phyloP scores from a whole-genome alignment of 2,113 vertebrate genomes.

The Psophia crepitans region DNA sequence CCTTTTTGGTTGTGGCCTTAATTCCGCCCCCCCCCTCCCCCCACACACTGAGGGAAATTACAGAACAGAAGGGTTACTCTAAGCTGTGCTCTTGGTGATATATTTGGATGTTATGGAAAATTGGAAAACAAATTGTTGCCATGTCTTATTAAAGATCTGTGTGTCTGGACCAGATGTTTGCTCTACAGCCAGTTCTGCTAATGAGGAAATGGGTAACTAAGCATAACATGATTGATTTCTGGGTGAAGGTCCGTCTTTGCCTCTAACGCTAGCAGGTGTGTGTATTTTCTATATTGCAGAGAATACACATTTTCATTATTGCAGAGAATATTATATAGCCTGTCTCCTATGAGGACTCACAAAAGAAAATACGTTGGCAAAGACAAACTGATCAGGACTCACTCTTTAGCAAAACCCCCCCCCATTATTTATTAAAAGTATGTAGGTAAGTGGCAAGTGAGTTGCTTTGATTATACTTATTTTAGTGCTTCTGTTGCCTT shows the following conservation, averaged over 20 bases:
- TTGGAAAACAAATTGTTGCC: conserved; percentile 33
- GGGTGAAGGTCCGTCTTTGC: background rate
- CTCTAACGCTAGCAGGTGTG: background rate
- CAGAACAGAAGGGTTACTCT: background rate
- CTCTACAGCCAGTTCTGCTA: conserved; percentile 1
- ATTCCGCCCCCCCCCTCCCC: no score
- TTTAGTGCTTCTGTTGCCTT: background rate
- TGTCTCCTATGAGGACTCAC: background rate
- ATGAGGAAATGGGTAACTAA: conserved; percentile 37
- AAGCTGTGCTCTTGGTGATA: background rate
- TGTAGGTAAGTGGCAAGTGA: background rate
- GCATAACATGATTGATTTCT: conserved; percentile 41
- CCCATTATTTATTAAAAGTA: background rate
- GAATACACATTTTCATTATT: background rate
- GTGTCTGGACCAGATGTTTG: conserved; percentile 46
- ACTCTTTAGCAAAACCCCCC: background rate
- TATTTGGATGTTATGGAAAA: conserved; percentile 27
- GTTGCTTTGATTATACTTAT: background rate
- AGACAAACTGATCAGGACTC: background rate
- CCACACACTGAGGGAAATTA: background rate
- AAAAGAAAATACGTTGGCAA: background rate
- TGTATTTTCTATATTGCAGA: background rate
- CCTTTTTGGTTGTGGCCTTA: background rate
- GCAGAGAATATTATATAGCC: background rate
- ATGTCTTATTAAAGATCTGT: conserved; percentile 36